Evolutionary conservation across 1,140 invertebrate genomes (phyloP), one percentile per base, ranked within the genome.

Genomic region (Caenorhabditis remanei): DNA sequence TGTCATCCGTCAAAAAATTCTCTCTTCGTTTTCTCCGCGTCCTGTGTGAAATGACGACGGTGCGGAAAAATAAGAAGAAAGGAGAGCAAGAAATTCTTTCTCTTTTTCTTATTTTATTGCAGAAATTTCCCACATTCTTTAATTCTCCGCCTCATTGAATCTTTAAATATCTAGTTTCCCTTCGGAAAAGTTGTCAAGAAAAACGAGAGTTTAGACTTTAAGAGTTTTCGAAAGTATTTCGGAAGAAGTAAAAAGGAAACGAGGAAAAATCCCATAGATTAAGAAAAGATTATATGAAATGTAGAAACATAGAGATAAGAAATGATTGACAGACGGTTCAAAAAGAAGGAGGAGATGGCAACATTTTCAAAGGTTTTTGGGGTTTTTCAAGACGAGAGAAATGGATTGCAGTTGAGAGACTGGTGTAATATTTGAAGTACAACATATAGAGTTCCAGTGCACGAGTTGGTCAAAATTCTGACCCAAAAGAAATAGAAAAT

Each of bases 291-390:
- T 41, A 79, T 79, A 43, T 41, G 41, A 79, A 79, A 41, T 24
- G n/a, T 8, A 24, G 71, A 24, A 46, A 79, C 43, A 50, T 9
- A 50, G 71, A 79, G 71, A 79, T 79, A 79, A 79, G 71, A 79
- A 79, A 50, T 79, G 71, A 79, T 79, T 79, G 71, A 79, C 71
- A 79, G 71, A 79, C 71, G 71, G 71, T 79, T 79, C 71, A 50
- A 79, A 79, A 50, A 13, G 43, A 6, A 79, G 9, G n/a, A 48
- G 46, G 2, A 50, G 71, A 79, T 79, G 71, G 71, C 71, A 79
- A 79, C 71, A 79, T 79, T 79, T 79, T 79, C 46, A 46, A 79
- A 79, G 46, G 46, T 79, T 79, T 79, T 50, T 79, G 71, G 71
- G 71, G 43, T 48, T 79, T 32, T 79, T 79, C 71, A n/a, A 79